Evolutionary conservation across 2,888 invertebrate species (phyloP), one percentile per base, ranked within the genome.

Genomic region (Trilocha varians): DNA sequence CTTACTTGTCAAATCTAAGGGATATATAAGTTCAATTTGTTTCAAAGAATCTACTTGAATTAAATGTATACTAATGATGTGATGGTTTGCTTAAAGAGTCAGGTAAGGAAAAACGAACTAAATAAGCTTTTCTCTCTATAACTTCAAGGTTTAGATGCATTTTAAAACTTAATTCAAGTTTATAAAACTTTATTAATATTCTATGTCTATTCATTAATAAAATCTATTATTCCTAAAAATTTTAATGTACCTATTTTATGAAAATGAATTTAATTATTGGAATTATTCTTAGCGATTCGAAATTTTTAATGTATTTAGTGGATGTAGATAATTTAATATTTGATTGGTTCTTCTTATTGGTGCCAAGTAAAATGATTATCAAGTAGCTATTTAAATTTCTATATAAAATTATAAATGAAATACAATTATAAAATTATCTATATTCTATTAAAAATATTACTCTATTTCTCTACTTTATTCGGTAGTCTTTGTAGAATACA

Each of bases 271-370:
- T 34, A 34, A 13, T 13, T 18, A 34, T 34, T 25, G 25, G 25
- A 25, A 25, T 25, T 25, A 25, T 25, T 25, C 25, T 25, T 25
- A 6, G 25, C 6, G 11, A 25, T 25, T 25, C 25, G 37, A 13
- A 18, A 13, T 37, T 37, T 37, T 14, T 37, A 17, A 13, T 37
- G 25, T 37, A 37, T 37, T 25, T 25, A 18, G 14, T 18, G 25
- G 25, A 2, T 9, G 25, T 25, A 16, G 13, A 32, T 34, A 32
- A 34, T 17, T 38, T 40, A 33, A 42, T 34, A 36, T 36, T 46
- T 25, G 9, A 40, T 40, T 42, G 15, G 36, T 46, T 39, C 34
- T 34, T 42, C 34, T 36, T 41, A 45, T 41, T 37, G 40, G 46
- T 46, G 46, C 46, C 46, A 46, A 46, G 43, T 39, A 39, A 34